Conservation (phyloP, 2,113 vertebrate species). For the Zosterops hypoxanthus region DNA sequence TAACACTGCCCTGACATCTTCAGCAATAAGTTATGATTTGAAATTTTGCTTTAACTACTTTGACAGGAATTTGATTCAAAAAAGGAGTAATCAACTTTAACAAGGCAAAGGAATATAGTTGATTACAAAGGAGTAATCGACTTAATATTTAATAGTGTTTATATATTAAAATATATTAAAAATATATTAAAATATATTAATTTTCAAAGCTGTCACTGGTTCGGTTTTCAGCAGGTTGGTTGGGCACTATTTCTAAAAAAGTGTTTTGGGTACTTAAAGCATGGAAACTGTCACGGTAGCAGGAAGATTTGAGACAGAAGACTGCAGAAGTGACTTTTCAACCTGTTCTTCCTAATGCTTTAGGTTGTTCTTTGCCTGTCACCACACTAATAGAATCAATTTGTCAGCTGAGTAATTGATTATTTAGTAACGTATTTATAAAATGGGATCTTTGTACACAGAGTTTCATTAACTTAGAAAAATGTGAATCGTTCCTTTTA, state of each 20-base stretch:
- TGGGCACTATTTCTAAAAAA: neutral
- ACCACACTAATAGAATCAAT: neutral
- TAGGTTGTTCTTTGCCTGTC: neutral
- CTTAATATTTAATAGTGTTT: neutral
- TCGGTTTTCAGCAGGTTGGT: neutral
- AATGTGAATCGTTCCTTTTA: neutral
- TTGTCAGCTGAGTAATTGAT: too few relatives aligned
- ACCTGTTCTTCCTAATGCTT: neutral
- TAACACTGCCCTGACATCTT: neutral
- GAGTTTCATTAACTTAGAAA: neutral
- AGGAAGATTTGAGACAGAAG: neutral
- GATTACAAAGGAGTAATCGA: neutral
- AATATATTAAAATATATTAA: too few relatives aligned
- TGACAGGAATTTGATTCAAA: neutral
- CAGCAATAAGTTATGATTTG: neutral
- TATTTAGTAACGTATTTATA: neutral
- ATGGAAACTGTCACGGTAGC: neutral
- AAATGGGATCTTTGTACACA: rapidly evolving
- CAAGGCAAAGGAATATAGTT: neutral
- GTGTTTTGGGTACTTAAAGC: neutral
- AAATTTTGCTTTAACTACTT: neutral
- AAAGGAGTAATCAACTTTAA: neutral
- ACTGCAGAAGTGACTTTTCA: neutral
- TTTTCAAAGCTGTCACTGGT: neutral
- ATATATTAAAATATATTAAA: too few relatives aligned